Percentiles rank a stretch among this genome's conserved stretches.
Evolutionary conservation across 2,797 vertebrate genomes (phyloP).

Genomic region (Onychomys arenicola): DNA sequence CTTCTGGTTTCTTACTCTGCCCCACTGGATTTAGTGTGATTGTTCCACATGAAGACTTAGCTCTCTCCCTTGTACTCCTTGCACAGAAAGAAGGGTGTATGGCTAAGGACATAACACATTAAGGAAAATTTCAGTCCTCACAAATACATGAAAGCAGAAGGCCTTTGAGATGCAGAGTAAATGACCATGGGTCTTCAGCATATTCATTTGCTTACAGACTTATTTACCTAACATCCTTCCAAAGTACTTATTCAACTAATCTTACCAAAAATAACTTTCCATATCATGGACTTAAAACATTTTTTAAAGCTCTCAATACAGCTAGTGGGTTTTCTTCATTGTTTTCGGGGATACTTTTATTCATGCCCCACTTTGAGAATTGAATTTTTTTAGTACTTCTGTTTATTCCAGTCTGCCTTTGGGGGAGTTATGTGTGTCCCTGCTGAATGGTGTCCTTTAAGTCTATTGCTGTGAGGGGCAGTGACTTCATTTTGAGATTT

Average conservation of each 20-base stretch:
- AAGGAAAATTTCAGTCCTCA: not conserved
- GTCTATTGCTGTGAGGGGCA: not conserved
- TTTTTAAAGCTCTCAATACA: conserved; percentile 17
- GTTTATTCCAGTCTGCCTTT: conserved; percentile 45
- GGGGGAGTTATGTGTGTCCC: conserved; percentile 32
- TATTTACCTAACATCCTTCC: not conserved
- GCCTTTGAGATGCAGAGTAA: not conserved
- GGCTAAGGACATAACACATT: not conserved
- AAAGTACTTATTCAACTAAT: conserved; percentile 11
- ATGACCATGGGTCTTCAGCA: not conserved
- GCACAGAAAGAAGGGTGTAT: not conserved
- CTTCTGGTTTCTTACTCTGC: not conserved
- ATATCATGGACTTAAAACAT: not conserved
- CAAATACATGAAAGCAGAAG: not conserved
- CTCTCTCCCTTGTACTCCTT: not conserved
- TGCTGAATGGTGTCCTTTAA: conserved; percentile 57
- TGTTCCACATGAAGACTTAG: not conserved
- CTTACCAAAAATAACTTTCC: not conserved
- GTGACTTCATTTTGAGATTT: conserved; percentile 69
- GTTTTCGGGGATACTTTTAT: not conserved
- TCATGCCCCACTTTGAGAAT: not conserved
- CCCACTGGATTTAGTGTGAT: not conserved
- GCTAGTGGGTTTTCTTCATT: not conserved
- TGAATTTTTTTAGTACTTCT: conserved; percentile 22
- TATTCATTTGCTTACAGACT: not conserved